Base-by-base conservation (phyloP, 2,113 vertebrate genomes). In the Daboia siamensis region DNA sequence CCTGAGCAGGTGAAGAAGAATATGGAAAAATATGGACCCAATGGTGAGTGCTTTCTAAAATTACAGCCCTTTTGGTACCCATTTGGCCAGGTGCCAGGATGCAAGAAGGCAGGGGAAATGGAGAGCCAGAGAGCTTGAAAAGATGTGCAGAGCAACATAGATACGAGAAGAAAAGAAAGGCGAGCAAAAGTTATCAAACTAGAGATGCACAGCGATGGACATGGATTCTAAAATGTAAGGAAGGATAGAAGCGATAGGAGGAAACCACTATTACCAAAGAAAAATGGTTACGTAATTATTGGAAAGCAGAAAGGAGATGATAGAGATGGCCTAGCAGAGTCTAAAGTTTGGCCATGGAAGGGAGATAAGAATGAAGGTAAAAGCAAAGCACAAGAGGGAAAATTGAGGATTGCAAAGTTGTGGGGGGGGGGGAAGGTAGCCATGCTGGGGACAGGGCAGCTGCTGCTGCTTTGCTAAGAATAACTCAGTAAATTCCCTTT, bases 1-100 rank as follows among this genome's bases (percentile, higher is more conserved):
- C 97, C 97, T 0, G 98, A 99, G 61, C 98, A 98, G 96, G 98
- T 98, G 96, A 99, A 99, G 97, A 98, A 97, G 97, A 97, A 98
- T 96, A 95, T 98, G 95, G 98, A 98, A 7, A 99, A 99, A 95
- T 98, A 96, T 2, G 98, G 98, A 96, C 95, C 5, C 96, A 99
- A 99, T 95, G 98, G 98, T 99, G 96, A 98, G 98, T 97, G 33
- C 86, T 4, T 44, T 61, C 23, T 33, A 9, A 86, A 80, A 57
- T 55, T 11, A 86, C 1, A 55, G 4, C 6, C 20, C 29, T 20
- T 13, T 52, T 52, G 69, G 46, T 89, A 89, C 80, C 74, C 87
- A 59, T 8, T 21, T 51, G 54, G 48, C 3, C 12, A 46, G 23
- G 12, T 26, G n/a, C 56, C 54, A 90, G 89, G 61, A 44, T 13